phyloP scores from a whole-genome alignment of 1,140 invertebrate species.

The Philopotamus ludificatus region DNA sequence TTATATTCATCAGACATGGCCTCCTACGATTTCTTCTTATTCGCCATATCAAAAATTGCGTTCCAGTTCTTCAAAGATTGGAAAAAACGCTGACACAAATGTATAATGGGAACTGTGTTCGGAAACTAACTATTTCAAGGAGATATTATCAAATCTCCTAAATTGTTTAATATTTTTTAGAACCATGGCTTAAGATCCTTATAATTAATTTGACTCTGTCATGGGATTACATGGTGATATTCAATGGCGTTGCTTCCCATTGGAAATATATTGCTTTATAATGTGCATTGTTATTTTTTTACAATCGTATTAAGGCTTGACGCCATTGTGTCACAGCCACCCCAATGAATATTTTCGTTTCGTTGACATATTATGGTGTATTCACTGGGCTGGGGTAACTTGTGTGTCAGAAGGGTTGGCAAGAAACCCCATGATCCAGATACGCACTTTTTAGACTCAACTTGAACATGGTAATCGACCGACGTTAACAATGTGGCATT shows the following conservation, averaged over 20 bases:
- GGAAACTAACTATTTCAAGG: too few species aligned
- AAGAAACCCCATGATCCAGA: conserved; percentile 8
- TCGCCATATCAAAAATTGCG: too few species aligned
- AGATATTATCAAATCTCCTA: too few species aligned
- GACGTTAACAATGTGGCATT: neutral
- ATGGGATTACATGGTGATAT: too few species aligned
- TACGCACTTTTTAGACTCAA: neutral
- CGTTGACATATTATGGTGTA: conserved; percentile 11
- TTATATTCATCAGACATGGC: too few species aligned
- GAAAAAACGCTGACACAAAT: too few species aligned
- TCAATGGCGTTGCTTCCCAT: neutral
- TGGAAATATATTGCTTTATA: conserved; percentile 4
- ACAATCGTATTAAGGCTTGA: conserved; percentile 23
- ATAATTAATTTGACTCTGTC: too few species aligned
- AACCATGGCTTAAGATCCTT: too few species aligned
- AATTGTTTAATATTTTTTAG: too few species aligned
- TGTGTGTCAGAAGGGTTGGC: neutral
- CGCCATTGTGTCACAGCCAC: conserved; percentile 8
- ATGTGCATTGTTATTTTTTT: neutral
- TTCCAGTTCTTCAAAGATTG: too few species aligned
- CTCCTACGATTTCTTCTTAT: too few species aligned
- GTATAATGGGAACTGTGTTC: too few species aligned
- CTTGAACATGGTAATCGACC: neutral
- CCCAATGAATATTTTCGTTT: conserved; percentile 24
- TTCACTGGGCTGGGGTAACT: neutral